Base-by-base conservation (phyloP, 2,113 vertebrate species). In the Alosa alosa region DNA sequence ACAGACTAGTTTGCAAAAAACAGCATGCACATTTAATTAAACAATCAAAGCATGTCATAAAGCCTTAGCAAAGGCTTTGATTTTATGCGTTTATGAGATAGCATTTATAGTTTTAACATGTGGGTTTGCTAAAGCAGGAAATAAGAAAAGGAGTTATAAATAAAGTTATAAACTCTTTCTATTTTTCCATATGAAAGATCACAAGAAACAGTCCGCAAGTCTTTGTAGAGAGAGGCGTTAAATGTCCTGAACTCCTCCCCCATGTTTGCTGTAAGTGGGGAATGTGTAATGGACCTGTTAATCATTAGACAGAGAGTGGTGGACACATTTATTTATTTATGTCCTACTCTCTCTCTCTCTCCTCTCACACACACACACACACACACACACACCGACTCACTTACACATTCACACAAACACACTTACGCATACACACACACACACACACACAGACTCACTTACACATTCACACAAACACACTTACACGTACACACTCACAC, bases 101-200 rank as follows among this genome's bases (percentile, higher is more conserved):
- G 49, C 17, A 13, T 88, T 87, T 83, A 84, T 81, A 82, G 84
- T 64, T 72, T 18, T 82, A 3, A n/a, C 84, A 82, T 81, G 82
- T 52, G 25, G 82, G 60, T 36, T 81, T 5, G 31, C 11, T 39
- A 41, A 11, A 75, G 75, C 81, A 85, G 83, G 85, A 52, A 84
- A 89, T 86, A 45, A 47, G 68, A 84, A 57, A 84, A 45, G 57
- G 84, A 22, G 49, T 82, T 47, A n/a, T 83, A 81, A 84, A 89
- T 81, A 84, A 45, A 18, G 31, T 31, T 82, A 72, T 36, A 20
- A 41, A 78, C 36, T 11, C 31, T 17, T 78, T 78, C 15, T 39
- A 39, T 78, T 39, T 78, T 78, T 72, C 31, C n/a, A 78, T 4
- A 39, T 78, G 72, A 39, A 39, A 39, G 72, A 78, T 78, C 72